Evolutionary conservation across 2,797 vertebrate species (phyloP).

Genomic region (Mormyrus proboscirostris): DNA sequence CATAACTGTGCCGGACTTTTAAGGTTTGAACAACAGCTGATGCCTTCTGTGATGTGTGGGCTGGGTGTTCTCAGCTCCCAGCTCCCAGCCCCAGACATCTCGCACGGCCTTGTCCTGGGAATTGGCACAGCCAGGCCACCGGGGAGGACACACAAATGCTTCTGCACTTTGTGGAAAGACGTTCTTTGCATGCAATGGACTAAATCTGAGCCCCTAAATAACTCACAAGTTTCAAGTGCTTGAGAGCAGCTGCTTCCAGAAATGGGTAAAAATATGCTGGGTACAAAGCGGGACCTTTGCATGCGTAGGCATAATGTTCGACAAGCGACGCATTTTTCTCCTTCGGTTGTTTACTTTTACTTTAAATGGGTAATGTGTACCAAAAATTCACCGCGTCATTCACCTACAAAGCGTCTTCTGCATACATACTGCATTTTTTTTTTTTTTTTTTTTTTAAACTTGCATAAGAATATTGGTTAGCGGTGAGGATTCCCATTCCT

Average conservation of each 20-base stretch:
- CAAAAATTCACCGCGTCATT: neutral
- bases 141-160: conserved; percentile 49
- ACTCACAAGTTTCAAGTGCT: conserved; percentile 49
- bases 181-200: conserved; percentile 45
- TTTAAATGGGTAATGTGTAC: neutral
- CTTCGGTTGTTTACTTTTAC: neutral
- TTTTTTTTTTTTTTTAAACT: neutral
- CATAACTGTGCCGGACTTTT: conserved; percentile 50
- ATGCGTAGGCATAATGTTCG: neutral
- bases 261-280: conserved; percentile 37
- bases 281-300: neutral
- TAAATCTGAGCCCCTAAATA: conserved; percentile 54
- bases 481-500: neutral
- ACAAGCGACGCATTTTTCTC: neutral
- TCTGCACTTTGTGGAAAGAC: conserved; percentile 25
- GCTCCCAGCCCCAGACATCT: conserved; percentile 56
- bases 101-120: conserved; percentile 64
- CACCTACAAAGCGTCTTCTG: neutral
- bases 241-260: conserved; percentile 39
- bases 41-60: conserved; percentile 50
- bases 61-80: conserved; percentile 56
- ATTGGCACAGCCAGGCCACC: conserved; percentile 58
- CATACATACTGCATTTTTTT: neutral
- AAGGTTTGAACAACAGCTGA: conserved; percentile 68
- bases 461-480: neutral